Base-by-base conservation (phyloP, 1,140 invertebrate species). In the Leptoteleia sp. region DNA sequence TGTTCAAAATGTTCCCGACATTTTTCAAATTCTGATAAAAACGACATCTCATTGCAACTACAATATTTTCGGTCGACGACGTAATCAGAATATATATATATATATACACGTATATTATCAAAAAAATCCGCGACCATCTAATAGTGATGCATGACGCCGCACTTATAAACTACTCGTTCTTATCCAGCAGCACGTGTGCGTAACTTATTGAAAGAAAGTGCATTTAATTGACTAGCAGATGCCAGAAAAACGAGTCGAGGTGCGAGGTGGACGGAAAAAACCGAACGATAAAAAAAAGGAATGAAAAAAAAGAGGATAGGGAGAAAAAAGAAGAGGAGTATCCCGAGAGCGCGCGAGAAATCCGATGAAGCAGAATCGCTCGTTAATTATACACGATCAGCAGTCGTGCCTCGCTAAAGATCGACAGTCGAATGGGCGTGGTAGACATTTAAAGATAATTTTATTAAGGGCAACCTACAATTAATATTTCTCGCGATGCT, bases 81-180 rank as follows among this genome's bases (percentile, higher is more conserved):
- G n/a, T n/a, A n/a, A n/a, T n/a, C n/a, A n/a, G n/a, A n/a, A n/a
- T n/a, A n/a, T n/a, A n/a, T n/a, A n/a, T n/a, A n/a, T n/a, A n/a
- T n/a, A n/a, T n/a, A n/a, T n/a, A n/a, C n/a, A n/a, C n/a, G n/a
- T n/a, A n/a, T n/a, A n/a, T n/a, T n/a, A n/a, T n/a, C n/a, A n/a
- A n/a, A 25, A 42, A 57, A 42, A 31, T 42, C 43, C 33, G 15
- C 68, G 35, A 40, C 45, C 37, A 38, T 79, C 68, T 73, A 83
- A 86, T 85, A 84, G 83, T 75, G 78, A 61, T 75, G 81, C 68
- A 77, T 85, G 84, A 85, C 83, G 81, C 54, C 76, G 84, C 84
- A 80, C 29, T 83, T 70, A 82, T 85, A 75, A 80, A 55, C 65
- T 62, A 70, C 15, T 48, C 31, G 55, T 48, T 57, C 55, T 70